A percentile compares a stretch with the other conserved stretches of the same genome.
Evolutionary conservation across 2,888 invertebrate species (phyloP).

Genomic region (Tenthredo scrophulariae): DNA sequence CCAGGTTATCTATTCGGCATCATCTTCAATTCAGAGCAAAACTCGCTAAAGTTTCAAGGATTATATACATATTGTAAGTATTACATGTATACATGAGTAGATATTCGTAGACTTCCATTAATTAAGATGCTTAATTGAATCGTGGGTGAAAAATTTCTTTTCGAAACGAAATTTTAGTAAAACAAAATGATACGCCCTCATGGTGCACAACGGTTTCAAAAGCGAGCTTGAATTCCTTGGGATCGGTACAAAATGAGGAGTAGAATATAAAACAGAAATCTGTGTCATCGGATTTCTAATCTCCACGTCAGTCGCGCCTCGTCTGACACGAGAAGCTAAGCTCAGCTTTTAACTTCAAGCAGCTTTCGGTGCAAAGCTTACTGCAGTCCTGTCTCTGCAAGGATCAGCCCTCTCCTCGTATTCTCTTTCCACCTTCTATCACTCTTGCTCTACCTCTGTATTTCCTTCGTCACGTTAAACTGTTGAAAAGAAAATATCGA

Average conservation of each 20-base stretch:
- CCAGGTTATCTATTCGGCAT: constrained; percentile 32
- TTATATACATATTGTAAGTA: neutral
- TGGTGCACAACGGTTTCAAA: neutral
- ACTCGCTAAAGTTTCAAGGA: constrained; percentile 15
- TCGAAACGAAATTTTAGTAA: neutral
- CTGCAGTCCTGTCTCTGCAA: constrained; percentile 62
- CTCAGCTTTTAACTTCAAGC: constrained; percentile 69
- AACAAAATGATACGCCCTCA: neutral
- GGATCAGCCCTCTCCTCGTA: constrained; percentile 63
- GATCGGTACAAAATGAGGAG: constrained; percentile 8
- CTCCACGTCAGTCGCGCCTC: constrained; percentile 61
- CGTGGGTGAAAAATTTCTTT: neutral
- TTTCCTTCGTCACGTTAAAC: constrained; percentile 15
- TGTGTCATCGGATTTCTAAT: constrained; percentile 60
- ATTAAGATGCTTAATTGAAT: neutral
- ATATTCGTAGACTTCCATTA: neutral
- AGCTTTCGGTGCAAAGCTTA: constrained; percentile 64
- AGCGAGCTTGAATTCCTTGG: neutral
- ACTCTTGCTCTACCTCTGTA: neutral
- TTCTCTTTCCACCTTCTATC: constrained; percentile 17
- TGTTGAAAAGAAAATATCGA: constrained; percentile 32
- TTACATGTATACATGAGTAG: neutral
- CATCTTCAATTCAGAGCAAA: constrained; percentile 16
- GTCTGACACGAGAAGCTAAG: constrained; percentile 66
- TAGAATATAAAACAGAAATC: constrained; percentile 13